phyloP scores from a whole-genome alignment of 2,113 vertebrate genomes.

The Rissa tridactyla region DNA sequence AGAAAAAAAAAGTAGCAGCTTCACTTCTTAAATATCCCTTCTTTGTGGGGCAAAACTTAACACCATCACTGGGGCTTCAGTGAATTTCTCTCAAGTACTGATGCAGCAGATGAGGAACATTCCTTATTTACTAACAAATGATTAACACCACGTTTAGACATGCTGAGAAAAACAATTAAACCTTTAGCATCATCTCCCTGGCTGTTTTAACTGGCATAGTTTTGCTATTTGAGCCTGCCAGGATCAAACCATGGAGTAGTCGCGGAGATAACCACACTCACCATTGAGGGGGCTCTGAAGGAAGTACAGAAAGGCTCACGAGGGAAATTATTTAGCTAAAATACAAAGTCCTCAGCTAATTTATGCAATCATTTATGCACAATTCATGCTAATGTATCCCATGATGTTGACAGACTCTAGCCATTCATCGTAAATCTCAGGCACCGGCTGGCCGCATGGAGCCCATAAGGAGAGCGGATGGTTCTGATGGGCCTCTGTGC shows the following conservation, averaged over 20 bases:
- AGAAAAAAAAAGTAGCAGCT: background rate
- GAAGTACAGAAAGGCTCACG: background rate
- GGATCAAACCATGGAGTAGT: accelerated
- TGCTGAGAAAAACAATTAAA: background rate
- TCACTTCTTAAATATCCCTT: background rate
- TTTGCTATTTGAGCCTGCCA: background rate
- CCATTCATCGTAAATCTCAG: background rate
- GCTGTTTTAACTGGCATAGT: background rate
- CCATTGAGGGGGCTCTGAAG: background rate
- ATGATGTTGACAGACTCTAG: background rate
- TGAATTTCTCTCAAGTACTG: background rate
- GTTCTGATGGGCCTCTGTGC: background rate
- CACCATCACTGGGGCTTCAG: background rate
- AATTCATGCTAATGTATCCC: background rate
- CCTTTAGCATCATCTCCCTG: background rate
- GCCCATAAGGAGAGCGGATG: background rate
- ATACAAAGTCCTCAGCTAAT: background rate
- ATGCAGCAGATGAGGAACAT: background rate
- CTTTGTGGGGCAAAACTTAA: background rate
- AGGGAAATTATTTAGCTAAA: background rate
- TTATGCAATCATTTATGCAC: background rate
- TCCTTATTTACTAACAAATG: background rate
- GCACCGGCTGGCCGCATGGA: background rate
- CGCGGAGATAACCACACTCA: background rate
- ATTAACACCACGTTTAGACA: background rate